These are phyloP conservation scores for Catharus bicknelli DNA, from an alignment of 2,113 vertebrate species.

Conservation along the genomic window DNA sequence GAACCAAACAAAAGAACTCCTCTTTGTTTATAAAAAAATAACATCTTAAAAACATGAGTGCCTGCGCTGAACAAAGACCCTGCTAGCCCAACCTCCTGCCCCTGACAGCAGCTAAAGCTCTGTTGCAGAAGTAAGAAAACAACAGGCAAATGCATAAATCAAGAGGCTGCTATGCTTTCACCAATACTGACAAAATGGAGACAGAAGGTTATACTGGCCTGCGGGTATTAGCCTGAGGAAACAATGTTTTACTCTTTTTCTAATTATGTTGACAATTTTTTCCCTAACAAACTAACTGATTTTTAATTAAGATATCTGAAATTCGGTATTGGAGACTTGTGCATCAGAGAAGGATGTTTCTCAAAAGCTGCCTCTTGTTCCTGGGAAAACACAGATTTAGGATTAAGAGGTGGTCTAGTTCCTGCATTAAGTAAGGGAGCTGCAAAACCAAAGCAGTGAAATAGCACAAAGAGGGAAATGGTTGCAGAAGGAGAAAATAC, in stretches of 20 bases:
- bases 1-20: not conserved
- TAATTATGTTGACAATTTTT: constrained; percentile 31
- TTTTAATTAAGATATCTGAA: constrained; percentile 17
- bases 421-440: not conserved
- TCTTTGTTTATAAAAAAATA: not conserved
- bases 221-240: constrained; percentile 39
- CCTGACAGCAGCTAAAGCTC: not conserved
- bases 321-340: not conserved
- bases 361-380: not conserved
- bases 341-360: not conserved
- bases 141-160: constrained; percentile 19
- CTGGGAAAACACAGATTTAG: not conserved
- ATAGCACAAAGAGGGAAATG: not conserved
- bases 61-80: not conserved
- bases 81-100: not conserved
- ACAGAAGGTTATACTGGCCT: constrained; percentile 11
- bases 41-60: not conserved
- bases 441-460: not conserved
- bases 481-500: not conserved
- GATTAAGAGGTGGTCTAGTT: not conserved
- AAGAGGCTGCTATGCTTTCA: not conserved
- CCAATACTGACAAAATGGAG: not conserved
- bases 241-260: not conserved
- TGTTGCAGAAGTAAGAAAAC: not conserved
- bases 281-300: not conserved